Percentiles rank a stretch among this genome's conserved stretches.
Evolutionary conservation across 2,888 invertebrate species (phyloP).

Genomic region (Drosophila trichaetosa): DNA sequence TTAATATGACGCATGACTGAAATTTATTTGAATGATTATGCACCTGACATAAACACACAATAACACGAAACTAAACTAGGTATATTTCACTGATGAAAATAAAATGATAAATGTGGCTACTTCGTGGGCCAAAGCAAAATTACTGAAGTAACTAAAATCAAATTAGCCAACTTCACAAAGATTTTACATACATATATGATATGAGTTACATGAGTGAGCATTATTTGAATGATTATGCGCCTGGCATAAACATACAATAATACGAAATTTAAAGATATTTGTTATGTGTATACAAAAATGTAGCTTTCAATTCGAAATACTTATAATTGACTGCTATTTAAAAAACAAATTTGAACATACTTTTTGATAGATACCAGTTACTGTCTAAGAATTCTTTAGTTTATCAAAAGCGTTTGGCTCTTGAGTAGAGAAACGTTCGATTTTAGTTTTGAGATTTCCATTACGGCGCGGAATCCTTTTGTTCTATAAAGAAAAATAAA

Average conservation of each 20-base stretch:
- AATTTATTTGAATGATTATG: slow-evolving; percentile 23
- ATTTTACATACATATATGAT: neutral
- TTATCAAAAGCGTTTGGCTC: too few species aligned
- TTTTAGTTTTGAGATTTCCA: neutral
- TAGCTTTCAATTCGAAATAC: too few species aligned
- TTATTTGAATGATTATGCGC: slow-evolving; percentile 25
- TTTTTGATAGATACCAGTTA: too few species aligned
- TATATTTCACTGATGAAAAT: neutral
- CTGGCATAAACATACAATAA: slow-evolving; percentile 13
- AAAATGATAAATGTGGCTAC: neutral
- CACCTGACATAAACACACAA: slow-evolving; percentile 21
- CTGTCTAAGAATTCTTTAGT: too few species aligned
- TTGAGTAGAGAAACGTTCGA: too few species aligned
- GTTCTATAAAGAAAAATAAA: slow-evolving; percentile 2
- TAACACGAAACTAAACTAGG: neutral
- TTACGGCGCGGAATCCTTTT: neutral
- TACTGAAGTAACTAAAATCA: neutral
- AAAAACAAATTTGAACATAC: too few species aligned
- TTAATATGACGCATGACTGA: neutral
- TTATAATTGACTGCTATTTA: too few species aligned
- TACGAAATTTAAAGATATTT: too few species aligned
- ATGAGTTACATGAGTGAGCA: neutral
- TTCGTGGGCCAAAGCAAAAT: neutral
- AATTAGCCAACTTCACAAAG: neutral
- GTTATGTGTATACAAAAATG: too few species aligned